Base-by-base conservation (phyloP, 2,797 vertebrate genomes). In the Rhabdomys pumilio region DNA sequence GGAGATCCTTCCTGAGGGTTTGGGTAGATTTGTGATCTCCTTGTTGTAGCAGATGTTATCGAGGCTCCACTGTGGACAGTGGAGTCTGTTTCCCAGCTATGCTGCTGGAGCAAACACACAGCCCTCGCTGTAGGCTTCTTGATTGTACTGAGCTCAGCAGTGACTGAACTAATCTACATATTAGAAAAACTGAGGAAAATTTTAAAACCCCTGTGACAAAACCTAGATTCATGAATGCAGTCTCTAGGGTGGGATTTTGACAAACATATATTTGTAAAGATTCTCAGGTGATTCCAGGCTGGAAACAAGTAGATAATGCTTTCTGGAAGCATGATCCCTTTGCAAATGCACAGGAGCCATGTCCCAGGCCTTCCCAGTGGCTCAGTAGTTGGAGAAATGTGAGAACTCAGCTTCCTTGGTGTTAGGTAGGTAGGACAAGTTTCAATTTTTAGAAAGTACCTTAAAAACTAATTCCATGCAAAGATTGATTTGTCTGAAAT, bases 331-430 rank as follows among this genome's bases (percentile, higher is more conserved):
- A 84, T 4, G 41, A 69, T 19, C 2, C 12, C 29, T 50, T 10
- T 41, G 10, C 6, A 26, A 59, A 26, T 10, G 24, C 1, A 6
- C 20, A 19, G 19, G 22, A 63, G n/a, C 15, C 1, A 7, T 1
- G 0, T 41, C 29, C 29, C 6, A 10, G 13, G 20, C 31, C 15
- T 6, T 84, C 10, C 15, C 11, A 44, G 14, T 44, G 69, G 6
- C 34, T 79, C 53, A 72, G 1, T n/a, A 57, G 38, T 34, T 47
- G 61, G 8, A 24, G n/a, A 4, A 65, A 15, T 34, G 7, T 24
- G 19, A 50, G 57, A 20, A 5, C 29, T 88, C n/a, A 47, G 29
- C 14, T 4, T 19, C n/a, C 12, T 65, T 67, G 53, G 50, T 44
- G 26, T 5, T 9, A 85, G 6, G 6, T 34, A 24, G 63, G 53